A percentile compares a stretch with the other conserved stretches of the same genome.
Conservation (phyloP, 23 tunicate species). For the Trididemnum clinides region DNA sequence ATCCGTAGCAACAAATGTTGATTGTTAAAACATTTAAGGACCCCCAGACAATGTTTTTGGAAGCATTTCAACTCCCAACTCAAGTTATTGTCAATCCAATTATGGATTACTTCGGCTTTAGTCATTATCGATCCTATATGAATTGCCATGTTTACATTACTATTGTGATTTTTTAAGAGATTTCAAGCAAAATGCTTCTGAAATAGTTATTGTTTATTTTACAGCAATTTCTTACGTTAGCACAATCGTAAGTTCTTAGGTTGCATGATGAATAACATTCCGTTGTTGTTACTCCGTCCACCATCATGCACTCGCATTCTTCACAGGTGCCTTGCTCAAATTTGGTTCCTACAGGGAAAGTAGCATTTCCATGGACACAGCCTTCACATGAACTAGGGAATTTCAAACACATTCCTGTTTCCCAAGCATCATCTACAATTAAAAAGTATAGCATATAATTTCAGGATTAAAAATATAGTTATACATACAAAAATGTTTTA, state of each 20-base stretch:
- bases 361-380: conserved; percentile 51
- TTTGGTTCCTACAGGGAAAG: conserved; percentile 72
- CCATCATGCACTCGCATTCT: conserved; percentile 73
- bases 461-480: no score
- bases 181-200: background rate
- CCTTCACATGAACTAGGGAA: conserved; percentile 67
- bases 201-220: background rate
- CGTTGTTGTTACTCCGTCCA: conserved; percentile 28
- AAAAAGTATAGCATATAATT: no score
- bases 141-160: no score
- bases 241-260: conserved; percentile 57
- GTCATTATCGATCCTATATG: no score
- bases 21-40: no score
- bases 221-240: conserved; percentile 41
- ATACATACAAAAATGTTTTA: no score
- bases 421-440: conserved; percentile 67
- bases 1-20: no score
- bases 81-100: no score
- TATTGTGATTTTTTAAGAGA: background rate
- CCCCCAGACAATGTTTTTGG: no score
- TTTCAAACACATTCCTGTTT: conserved; percentile 65
- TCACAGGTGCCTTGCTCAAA: conserved; percentile 75
- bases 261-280: conserved; percentile 73
- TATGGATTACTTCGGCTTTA: no score
- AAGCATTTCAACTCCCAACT: no score